phyloP scores from a whole-genome alignment of 2,797 vertebrate genomes.

The Etheostoma nigrum region DNA sequence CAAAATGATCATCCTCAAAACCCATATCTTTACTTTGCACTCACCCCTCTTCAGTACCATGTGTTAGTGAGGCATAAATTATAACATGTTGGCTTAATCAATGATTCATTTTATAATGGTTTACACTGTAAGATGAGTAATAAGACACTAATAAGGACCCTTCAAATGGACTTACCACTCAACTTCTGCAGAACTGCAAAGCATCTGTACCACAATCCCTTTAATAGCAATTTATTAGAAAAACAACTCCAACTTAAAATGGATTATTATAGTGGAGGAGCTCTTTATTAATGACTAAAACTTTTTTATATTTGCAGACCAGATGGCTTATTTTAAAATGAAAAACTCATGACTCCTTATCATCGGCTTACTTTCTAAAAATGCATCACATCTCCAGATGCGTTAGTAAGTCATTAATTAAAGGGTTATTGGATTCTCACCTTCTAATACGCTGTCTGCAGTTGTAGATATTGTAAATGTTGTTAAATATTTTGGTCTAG shows the following conservation, averaged over 20 bases:
- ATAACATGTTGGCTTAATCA: not conserved
- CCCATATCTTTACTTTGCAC: slow-evolving; percentile 9
- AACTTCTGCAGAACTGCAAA: not conserved
- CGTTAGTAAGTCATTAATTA: slow-evolving; percentile 8
- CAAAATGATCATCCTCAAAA: slow-evolving; percentile 21
- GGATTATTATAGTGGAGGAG: slow-evolving; percentile 2
- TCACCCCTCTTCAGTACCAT: not conserved
- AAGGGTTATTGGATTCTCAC: slow-evolving; percentile 7
- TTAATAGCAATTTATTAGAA: not conserved
- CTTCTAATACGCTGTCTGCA: slow-evolving; percentile 8
- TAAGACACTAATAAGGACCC: not conserved
- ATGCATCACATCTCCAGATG: not conserved
- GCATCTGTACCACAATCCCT: not conserved
- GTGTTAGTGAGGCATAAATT: not conserved
- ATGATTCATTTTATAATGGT: not conserved
- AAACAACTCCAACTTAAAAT: not conserved
- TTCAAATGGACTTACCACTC: not conserved
- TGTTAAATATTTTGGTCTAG: not conserved
- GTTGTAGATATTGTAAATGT: not conserved
- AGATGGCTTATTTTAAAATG: slow-evolving; percentile 9
- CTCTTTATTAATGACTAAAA: not conserved
- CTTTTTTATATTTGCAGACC: not conserved
- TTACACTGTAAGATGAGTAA: not conserved
- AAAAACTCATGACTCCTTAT: not conserved
- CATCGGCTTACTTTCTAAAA: not conserved